Conservation (phyloP, 1,140 invertebrate species). For the Atopsyche davidsoni region DNA sequence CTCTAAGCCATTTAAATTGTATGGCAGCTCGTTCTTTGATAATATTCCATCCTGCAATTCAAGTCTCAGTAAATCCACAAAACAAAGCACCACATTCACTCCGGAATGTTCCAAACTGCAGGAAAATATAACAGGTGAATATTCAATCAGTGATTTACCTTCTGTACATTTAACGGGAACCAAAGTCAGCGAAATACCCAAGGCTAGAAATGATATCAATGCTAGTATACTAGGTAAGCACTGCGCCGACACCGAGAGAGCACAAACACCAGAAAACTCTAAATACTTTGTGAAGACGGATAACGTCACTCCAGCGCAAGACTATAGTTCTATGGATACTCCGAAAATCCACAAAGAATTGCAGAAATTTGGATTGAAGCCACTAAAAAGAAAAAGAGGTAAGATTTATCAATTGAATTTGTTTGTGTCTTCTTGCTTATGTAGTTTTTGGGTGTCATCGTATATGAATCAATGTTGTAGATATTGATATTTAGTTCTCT, state of each 20-base stretch:
- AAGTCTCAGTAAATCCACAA: background rate
- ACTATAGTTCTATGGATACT: constrained; percentile 48
- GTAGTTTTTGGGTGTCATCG: too few species aligned
- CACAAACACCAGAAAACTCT: constrained; percentile 32
- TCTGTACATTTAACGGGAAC: constrained; percentile 1
- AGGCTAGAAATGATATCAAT: too few species aligned
- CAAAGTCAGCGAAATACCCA: too few species aligned
- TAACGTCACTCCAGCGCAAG: constrained; percentile 48
- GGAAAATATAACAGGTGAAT: too few species aligned
- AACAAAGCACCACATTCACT: background rate
- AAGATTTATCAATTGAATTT: too few species aligned
- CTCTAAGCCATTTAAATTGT: constrained; percentile 31
- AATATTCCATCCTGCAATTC: constrained; percentile 22
- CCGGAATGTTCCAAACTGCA: too few species aligned
- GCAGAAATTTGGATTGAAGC: constrained; percentile 53
- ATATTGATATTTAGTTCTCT: too few species aligned
- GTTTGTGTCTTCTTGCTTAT: too few species aligned
- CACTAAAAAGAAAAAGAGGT: constrained; percentile 51
- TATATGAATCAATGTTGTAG: too few species aligned
- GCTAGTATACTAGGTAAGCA: background rate
- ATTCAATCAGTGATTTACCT: background rate
- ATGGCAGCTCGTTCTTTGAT: constrained; percentile 32
- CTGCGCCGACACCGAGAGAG: background rate
- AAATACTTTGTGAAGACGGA: constrained; percentile 46
- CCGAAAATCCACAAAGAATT: constrained; percentile 48